Base-by-base conservation (phyloP, 1,140 invertebrate genomes). In the Drosophila lowei region DNA sequence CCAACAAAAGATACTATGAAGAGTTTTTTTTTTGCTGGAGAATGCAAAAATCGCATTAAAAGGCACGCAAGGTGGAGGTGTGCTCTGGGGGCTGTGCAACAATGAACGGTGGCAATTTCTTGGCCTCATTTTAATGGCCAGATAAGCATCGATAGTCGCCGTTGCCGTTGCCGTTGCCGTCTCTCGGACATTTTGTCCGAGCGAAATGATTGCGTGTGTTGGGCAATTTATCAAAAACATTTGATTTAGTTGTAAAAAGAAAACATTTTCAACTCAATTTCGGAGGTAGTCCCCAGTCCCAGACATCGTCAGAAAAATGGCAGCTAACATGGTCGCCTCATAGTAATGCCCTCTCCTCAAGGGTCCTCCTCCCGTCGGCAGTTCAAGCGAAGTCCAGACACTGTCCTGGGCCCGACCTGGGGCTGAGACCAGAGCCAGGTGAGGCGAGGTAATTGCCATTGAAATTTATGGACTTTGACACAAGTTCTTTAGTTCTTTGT, bases 161-260 rank as follows among this genome's bases (percentile, higher is more conserved):
- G 15, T 11, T 38, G 34, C 34, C 11, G 11, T 4, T 4, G 4
- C 13, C 0, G 25, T 8, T 34, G 2, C 30, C 3, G 30, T 76
- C 68, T 72, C 43, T 63, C 64, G 73, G 78, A 77, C 81, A 88
- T 86, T 88, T 86, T 86, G 81, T 86, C 59, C 44, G 72, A 50
- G 53, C 70, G 78, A 72, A 66, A 67, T 72, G 78, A 61, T 86
- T 83, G 81, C 81, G 81, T 86, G 81, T 79, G 56, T 38, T 71
- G 64, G 65, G 83, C 53, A 76, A 86, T 86, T 86, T 86, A 86
- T 86, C 83, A 86, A 88, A 88, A 77, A 56, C 66, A 88, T 88
- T 85, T 85, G 81, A 85, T 85, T 85, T 85, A 85, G 81, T 85
- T 85, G 81, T 85, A 81, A 38, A 38, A 38, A 80, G 70, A 68